Conservation (phyloP, 1,140 invertebrate species). For the Papilio helenus region DNA sequence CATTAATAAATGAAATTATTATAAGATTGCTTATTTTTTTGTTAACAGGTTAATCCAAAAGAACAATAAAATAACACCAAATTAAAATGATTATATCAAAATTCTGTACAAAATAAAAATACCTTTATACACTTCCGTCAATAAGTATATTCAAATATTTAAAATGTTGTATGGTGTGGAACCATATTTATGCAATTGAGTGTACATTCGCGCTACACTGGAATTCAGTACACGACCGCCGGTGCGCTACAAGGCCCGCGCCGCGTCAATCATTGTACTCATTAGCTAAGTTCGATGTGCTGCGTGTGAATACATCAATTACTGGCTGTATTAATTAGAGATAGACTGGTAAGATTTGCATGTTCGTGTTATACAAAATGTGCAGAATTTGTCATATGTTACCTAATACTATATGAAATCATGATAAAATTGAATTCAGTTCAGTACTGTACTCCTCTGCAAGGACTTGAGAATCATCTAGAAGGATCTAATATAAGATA, state of each 20-base stretch:
- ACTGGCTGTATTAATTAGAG: slow-evolving; percentile 28
- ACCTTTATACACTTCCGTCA: no score
- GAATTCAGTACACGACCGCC: slow-evolving; percentile 30
- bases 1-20: no score
- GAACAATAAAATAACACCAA: no score
- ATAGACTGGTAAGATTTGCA: slow-evolving; percentile 9
- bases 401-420: neutral
- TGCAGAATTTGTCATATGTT: slow-evolving; percentile 4
- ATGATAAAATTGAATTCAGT: no score
- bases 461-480: neutral
- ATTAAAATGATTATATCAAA: no score
- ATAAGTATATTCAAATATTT: neutral
- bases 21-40: no score
- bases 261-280: slow-evolving; percentile 37
- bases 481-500: neutral
- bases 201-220: slow-evolving; percentile 18
- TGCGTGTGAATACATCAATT: slow-evolving; percentile 38
- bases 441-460: no score
- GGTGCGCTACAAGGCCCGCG: neutral
- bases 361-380: neutral
- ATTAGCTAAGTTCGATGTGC: slow-evolving; percentile 37
- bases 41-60: no score
- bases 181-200: neutral
- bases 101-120: no score
- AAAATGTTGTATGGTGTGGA: neutral